Evolutionary conservation across 2,888 invertebrate species (phyloP), one percentile per base, ranked within the genome.

Genomic region (Polylopha cassiicola): DNA sequence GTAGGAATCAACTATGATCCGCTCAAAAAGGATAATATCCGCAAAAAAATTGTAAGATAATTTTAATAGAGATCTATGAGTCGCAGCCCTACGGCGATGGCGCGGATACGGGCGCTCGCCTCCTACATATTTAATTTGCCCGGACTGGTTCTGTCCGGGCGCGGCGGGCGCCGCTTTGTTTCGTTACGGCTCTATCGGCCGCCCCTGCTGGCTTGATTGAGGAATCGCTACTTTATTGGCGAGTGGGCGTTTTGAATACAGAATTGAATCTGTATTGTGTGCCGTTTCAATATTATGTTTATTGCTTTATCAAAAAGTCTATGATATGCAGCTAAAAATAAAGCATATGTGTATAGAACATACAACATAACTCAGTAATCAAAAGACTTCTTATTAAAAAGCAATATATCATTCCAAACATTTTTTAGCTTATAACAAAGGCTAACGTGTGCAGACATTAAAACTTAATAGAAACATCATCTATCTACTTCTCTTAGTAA

Each of bases 51-150:
- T 24, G n/a, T n/a, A n/a, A n/a, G n/a, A n/a, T n/a, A n/a, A n/a
- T n/a, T n/a, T n/a, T n/a, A n/a, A n/a, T n/a, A n/a, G n/a, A n/a
- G n/a, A 16, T 21, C 9, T 7, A 27, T 39, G 23, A 31, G 31
- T 32, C 10, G 21, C 22, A 31, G 22, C 34, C 24, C 30, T 17
- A 24, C 30, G 51, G 30, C 73, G 75, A 46, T 79, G 39, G 65
- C 63, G 73, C 71, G 74, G 73, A 78, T 69, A 78, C 73, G 70
- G 65, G 67, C 59, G 61, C 67, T 73, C 69, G 72, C 73, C 84
- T 84, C 79, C 77, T 84, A 82, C 84, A 85, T 85, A 85, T 84
- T 84, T 85, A 84, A 85, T 85, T 82, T 78, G 76, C 74, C 73
- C 68, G 74, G 79, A 82, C 82, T 80, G 82, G 82, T 80, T 78